phyloP scores from a whole-genome alignment of 2,113 vertebrate genomes.

The Atractosteus spatula region DNA sequence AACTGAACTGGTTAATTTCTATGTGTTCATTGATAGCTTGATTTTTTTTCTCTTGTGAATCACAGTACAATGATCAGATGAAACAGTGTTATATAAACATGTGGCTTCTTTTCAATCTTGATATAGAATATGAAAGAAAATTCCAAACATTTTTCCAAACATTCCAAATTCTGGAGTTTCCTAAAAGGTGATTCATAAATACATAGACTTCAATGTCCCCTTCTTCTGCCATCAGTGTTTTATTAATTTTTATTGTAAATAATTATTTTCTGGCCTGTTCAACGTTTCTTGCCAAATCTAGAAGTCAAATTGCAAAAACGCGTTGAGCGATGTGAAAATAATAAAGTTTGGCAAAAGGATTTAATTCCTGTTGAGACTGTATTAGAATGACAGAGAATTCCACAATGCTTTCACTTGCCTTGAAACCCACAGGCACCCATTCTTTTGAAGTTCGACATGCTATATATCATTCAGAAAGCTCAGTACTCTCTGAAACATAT shows the following conservation, averaged over 20 bases:
- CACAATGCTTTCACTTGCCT: not conserved
- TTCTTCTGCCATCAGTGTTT: no score
- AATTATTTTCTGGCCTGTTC: not conserved
- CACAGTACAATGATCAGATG: no score
- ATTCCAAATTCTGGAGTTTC: no score
- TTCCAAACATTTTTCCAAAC: no score
- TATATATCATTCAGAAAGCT: conserved; percentile 23
- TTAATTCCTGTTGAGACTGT: conserved; percentile 14
- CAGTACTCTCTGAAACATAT: conserved; percentile 22
- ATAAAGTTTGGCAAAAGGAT: conserved; percentile 15
- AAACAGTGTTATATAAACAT: no score
- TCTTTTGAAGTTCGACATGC: conserved; percentile 26
- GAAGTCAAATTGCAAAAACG: not conserved
- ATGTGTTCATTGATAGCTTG: conserved; percentile 22
- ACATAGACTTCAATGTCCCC: no score
- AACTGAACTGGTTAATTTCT: conserved; percentile 48
- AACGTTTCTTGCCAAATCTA: not conserved
- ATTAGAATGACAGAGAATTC: not conserved
- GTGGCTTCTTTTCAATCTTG: no score
- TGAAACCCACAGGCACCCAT: conserved; percentile 22
- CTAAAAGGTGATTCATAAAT: no score
- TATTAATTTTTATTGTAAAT: no score
- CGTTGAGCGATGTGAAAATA: conserved; percentile 4
- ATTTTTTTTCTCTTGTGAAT: conserved; percentile 2
- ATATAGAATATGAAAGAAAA: not conserved